Conservation (phyloP, 2,888 invertebrate species). For the Gordius sp. region DNA sequence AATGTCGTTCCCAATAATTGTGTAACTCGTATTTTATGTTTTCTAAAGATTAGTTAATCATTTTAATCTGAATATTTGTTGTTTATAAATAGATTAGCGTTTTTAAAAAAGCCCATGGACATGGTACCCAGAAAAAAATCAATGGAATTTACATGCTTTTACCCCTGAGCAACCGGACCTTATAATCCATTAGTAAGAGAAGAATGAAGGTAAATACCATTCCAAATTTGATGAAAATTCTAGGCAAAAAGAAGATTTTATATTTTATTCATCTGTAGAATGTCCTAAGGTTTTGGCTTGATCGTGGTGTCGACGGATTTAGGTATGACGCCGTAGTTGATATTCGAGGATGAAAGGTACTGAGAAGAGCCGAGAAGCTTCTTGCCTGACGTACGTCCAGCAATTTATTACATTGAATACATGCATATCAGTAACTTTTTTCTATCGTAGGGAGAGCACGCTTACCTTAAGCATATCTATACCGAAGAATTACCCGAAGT, state of each 20-base stretch:
- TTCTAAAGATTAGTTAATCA: not conserved
- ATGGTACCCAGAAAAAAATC: conserved; percentile 39
- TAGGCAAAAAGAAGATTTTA: too few species aligned
- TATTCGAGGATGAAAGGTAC: conserved; percentile 25
- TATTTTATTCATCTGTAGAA: too few species aligned
- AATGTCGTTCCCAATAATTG: conserved; percentile 23
- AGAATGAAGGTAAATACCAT: conserved; percentile 17
- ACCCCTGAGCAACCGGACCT: conserved; percentile 44
- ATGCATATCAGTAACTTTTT: too few species aligned
- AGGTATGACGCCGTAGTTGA: conserved; percentile 27
- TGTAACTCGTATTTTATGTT: conserved; percentile 18
- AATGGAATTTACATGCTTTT: conserved; percentile 54
- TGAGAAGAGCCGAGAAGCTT: conserved; percentile 22
- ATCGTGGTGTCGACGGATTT: conserved; percentile 30
- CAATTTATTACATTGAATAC: conserved; percentile 14
- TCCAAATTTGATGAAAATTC: too few species aligned
- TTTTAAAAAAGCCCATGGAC: conserved; percentile 49
- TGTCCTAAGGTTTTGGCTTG: conserved; percentile 32
- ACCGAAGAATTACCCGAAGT: conserved; percentile 7
- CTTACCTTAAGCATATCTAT: not conserved
- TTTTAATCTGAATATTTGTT: too few species aligned
- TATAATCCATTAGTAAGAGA: conserved; percentile 32
- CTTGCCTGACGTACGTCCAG: not conserved
- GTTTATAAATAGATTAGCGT: conserved; percentile 33
- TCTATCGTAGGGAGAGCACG: not conserved